Conservation (phyloP, 2,113 vertebrate genomes). For the Regulus satrapa region DNA sequence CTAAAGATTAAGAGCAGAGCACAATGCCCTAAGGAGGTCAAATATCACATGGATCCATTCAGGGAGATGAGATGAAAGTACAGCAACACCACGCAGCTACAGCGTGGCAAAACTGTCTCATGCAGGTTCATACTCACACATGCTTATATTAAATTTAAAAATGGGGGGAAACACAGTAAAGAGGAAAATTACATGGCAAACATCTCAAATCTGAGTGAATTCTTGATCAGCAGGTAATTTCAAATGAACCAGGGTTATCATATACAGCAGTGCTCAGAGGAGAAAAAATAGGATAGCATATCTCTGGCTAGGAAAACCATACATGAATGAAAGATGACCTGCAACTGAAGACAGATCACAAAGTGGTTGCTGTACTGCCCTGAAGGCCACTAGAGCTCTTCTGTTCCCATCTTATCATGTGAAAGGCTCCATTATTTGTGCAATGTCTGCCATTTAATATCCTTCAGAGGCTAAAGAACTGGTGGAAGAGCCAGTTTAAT, state of each 20-base stretch:
- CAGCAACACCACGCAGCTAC: neutral
- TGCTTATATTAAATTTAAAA: neutral
- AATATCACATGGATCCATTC: neutral
- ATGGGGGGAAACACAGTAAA: neutral
- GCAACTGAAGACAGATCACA: neutral
- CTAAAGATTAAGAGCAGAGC: neutral
- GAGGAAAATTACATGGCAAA: neutral
- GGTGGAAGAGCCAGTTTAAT: neutral
- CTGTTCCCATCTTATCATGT: neutral
- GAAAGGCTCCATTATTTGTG: neutral
- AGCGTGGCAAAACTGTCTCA: neutral
- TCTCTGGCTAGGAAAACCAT: neutral
- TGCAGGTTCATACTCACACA: neutral
- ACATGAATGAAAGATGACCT: neutral
- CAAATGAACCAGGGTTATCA: neutral
- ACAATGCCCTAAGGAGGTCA: neutral
- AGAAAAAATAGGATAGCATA: neutral
- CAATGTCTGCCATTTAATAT: neutral
- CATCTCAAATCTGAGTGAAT: neutral
- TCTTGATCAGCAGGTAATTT: neutral
- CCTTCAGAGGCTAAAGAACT: neutral
- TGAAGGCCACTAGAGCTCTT: neutral
- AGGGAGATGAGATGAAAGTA: constrained; percentile 19
- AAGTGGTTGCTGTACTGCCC: neutral
- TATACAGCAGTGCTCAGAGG: neutral